Base-by-base conservation (phyloP, 2,888 invertebrate genomes). In the Tetranychus truncatus region DNA sequence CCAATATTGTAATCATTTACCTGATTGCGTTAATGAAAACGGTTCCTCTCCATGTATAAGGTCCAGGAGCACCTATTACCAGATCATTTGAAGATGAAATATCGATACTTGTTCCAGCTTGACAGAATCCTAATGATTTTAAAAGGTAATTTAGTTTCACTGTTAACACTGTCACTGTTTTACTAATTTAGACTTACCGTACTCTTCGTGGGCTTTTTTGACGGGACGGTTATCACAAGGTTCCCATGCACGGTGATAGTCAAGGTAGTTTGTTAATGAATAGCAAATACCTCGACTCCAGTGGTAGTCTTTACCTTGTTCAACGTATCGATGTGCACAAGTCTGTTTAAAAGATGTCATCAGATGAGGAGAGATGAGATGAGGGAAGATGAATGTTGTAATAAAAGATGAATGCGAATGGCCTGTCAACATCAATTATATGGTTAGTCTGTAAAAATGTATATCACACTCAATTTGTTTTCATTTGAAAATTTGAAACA, bases 231-330 rank as follows among this genome's bases (percentile, higher is more conserved):
- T 79, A n/a, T 79, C 76, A 82, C 96, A 96, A 0, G 94, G 93
- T 81, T 91, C 90, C 84, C 89, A 88, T 71, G 87, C 86, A 78
- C 89, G 88, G 45, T 89, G 87, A 80, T 88, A 87, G 77, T 88
- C 87, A 71, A 96, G 85, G 77, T 88, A 86, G 80, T 91, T 89
- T 72, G 87, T 87, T 77, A 95, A 84, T 73, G 91, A 89, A 81
- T 94, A 92, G 82, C 95, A 96, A 21, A 93, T 85, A 0, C 96
- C 96, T 81, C 90, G 88, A 1, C 94, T 95, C 86, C 90, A 91
- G 80, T 89, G 90, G 78, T 81, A 84, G 76, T 83, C 83, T 6
- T 78, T 65, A 21, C 79, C 79, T 72, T 75, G 78, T 7, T 75
- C 74, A n/a, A 85, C 84, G 87, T 89, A 84, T 84, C 91, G 83